Evolutionary conservation across 2,888 invertebrate genomes (phyloP), one percentile per base, ranked within the genome.

Genomic region (Eledona agricola): DNA sequence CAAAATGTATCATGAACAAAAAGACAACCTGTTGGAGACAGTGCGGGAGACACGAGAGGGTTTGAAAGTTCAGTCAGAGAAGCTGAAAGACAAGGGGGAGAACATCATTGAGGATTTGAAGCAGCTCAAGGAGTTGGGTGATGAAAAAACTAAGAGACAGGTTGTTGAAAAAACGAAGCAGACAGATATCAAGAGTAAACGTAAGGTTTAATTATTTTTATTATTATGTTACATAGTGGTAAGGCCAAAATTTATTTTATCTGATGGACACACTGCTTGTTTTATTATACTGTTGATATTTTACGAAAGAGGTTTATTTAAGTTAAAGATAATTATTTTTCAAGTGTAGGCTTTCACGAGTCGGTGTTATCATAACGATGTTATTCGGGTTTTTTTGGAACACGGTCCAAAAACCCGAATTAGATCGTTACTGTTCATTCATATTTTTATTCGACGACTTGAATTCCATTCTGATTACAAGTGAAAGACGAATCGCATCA

Each of bases 1-100:
- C 69, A 82, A 83, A 68, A 83, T 87, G 76, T 77, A 84, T 55
- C 78, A 81, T 62, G 84, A 82, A 62, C 80, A 79, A 58, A 84
- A 82, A 67, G 84, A 81, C 16, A 82, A 82, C 60, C 62, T 87
- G 13, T 81, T 85, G 57, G 81, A 83, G 59, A 79, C 80, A 59
- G 81, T 86, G 50, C 80, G 81, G 65, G 83, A 84, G 59, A 80
- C 80, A 34, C 81, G 78, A 64, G 75, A 77, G 47, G 79, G 80
- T 61, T 73, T 82, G 45, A 64, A 47, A 32, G n/a, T 10, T 3
- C 40, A 38, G 20, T 25, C 25, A 4, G 57, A 66, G 31, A 55
- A 51, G 28, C 28, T 22, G 9, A 75, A 78, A 58, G 72, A 65
- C 22, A 63, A 56, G 34, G 65, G 60, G 23, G 65, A 66, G 9